A percentile compares a stretch with the other conserved stretches of the same genome.
Conservation (phyloP, 2,888 invertebrate species). For the Chymomyza amoena region DNA sequence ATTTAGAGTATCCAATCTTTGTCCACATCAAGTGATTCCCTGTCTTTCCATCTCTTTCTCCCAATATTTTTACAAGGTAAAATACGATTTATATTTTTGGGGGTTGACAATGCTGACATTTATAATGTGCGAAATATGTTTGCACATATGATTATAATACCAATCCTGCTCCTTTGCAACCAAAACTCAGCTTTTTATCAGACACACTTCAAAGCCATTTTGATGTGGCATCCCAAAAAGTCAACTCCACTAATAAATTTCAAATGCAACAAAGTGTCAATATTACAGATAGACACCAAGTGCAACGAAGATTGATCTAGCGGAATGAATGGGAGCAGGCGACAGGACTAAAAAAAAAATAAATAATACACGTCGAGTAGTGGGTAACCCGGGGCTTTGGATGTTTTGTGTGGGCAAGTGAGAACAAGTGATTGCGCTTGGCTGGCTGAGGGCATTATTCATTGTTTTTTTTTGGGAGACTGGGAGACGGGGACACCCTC, state of each 20-base stretch:
- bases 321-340: conserved; percentile 65
- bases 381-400: neutral
- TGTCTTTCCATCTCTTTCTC: neutral
- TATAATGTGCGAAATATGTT: conserved; percentile 51
- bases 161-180: neutral
- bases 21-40: neutral
- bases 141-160: conserved; percentile 27
- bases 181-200: neutral
- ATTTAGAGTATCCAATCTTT: neutral
- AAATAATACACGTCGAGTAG: neutral
- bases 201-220: conserved; percentile 26
- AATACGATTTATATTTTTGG: neutral
- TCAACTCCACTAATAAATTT: conserved; percentile 64
- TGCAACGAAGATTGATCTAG: conserved; percentile 73
- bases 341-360: neutral
- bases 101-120: conserved; percentile 17
- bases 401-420: conserved; percentile 33
- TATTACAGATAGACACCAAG: conserved; percentile 36
- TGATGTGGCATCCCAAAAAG: conserved; percentile 8
- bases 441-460: conserved; percentile 62
- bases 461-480: conserved; percentile 45
- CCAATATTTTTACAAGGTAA: neutral
- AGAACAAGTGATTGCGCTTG: conserved; percentile 57
- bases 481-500: neutral
- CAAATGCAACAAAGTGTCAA: conserved; percentile 72